Conservation (phyloP, 2,888 invertebrate species). For the Hymenopus coronatus region DNA sequence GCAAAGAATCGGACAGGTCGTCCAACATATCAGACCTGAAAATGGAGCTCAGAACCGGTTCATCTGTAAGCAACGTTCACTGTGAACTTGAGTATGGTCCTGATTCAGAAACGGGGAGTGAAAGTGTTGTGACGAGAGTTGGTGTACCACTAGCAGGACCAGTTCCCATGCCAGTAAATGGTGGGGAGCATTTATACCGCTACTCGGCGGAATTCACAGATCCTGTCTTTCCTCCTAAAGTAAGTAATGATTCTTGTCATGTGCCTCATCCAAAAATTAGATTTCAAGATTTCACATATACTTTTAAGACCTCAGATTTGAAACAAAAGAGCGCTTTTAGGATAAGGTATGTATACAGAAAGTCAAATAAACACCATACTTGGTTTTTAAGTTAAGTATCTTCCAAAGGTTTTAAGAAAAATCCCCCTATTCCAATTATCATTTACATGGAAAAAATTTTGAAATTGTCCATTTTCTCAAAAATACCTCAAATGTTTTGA, state of each 20-base stretch:
- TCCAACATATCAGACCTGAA: conserved; percentile 92
- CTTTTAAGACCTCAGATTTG: too few relatives aligned
- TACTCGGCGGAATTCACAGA: conserved; percentile 71
- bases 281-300: too few relatives aligned
- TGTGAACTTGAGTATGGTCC: conserved; percentile 50
- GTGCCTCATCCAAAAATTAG: too few relatives aligned
- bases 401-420: too few relatives aligned
- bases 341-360: too few relatives aligned
- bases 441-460: too few relatives aligned
- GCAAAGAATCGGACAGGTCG: conserved; percentile 75
- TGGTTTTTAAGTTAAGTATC: too few relatives aligned
- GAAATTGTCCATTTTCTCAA: too few relatives aligned
- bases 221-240: conserved; percentile 74
- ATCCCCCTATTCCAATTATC: too few relatives aligned
- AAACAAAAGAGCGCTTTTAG: too few relatives aligned
- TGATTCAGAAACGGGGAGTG: conserved; percentile 63
- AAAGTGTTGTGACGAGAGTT: conserved; percentile 51
- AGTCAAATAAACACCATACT: too few relatives aligned
- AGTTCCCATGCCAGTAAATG: conserved; percentile 60
- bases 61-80: conserved; percentile 67
- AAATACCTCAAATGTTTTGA: too few relatives aligned
- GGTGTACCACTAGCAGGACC: conserved; percentile 76
- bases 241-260: conserved; percentile 47
- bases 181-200: conserved; percentile 48
- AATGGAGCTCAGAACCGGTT: conserved; percentile 80